Base-by-base conservation (phyloP, 2,888 invertebrate species). In the Drosophila pegasa region DNA sequence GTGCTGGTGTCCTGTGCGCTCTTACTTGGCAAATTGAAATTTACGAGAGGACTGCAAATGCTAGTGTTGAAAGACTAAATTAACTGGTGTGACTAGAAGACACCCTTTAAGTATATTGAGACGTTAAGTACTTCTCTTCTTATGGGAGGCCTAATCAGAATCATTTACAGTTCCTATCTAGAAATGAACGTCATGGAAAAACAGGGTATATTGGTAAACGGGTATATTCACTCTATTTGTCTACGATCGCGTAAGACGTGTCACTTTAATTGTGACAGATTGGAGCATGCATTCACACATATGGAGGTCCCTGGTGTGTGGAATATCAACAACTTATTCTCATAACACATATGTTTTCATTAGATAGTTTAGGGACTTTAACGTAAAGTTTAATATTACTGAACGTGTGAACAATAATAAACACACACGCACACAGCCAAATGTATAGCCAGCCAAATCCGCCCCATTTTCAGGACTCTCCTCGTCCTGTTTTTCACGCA, bases 191-290 rank as follows among this genome's bases (percentile, higher is more conserved):
- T n/a, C n/a, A n/a, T n/a, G n/a, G n/a, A n/a, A n/a, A n/a, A n/a
- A n/a, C n/a, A n/a, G n/a, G n/a, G n/a, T n/a, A n/a, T n/a, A n/a
- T n/a, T n/a, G 10, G 1, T 14, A 33, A 8, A 47, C n/a, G 18
- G 16, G 48, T 33, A 40, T 25, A 7, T 14, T 22, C 9, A 48
- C 5, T 14, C 7, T 12, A 38, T 37, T 5, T n/a, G 14, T 12
- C 20, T 37, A 31, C 43, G 18, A n/a, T 12, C n/a, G 56, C 35
- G 10, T 51, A 51, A 40, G 14, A 20, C 20, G 22, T 41, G 25
- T 58, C 68, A 31, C 45, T 77, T 47, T 74, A 84, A 82, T 75
- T 82, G 71, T 81, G 75, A 78, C 71, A 87, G 81, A 87, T 74
- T 68, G 81, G 41, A 22, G 31, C 29, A 48, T 14, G 2, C 31